Percentiles rank a stretch among this genome's conserved stretches.
Conservation (phyloP, 2,797 vertebrate species). For the Podargus strigoides region DNA sequence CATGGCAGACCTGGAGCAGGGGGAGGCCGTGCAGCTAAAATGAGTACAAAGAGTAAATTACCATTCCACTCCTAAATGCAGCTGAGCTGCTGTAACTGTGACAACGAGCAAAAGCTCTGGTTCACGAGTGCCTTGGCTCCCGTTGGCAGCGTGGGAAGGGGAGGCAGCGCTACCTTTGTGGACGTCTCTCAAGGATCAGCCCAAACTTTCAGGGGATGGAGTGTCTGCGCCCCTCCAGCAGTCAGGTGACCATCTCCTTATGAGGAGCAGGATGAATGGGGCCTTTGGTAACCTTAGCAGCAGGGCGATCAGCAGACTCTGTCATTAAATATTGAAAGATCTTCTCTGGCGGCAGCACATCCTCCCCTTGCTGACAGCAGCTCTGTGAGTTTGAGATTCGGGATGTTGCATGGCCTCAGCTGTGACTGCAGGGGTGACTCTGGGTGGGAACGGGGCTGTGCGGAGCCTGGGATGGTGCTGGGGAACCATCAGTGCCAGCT, state of each 20-base stretch:
- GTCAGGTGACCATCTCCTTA: not conserved
- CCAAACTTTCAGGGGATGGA: not conserved
- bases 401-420: not conserved
- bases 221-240: not conserved
- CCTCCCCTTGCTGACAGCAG: not conserved
- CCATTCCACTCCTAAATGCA: slow-evolving; percentile 19
- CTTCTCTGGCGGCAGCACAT: not conserved
- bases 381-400: not conserved
- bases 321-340: slow-evolving; percentile 37
- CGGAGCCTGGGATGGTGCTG: not conserved
- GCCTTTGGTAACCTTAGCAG: not conserved
- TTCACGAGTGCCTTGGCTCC: not conserved
- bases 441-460: not conserved
- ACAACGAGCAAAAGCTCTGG: slow-evolving; percentile 24
- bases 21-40: not conserved
- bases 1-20: not conserved
- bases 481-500: not conserved
- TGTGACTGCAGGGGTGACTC: not conserved
- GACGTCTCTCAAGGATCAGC: not conserved
- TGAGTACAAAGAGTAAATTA: not conserved
- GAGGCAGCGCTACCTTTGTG: not conserved
- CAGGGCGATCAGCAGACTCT: not conserved
- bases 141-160: not conserved
- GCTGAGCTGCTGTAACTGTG: slow-evolving; percentile 45
- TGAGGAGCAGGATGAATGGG: not conserved